Evolutionary conservation across 2,888 invertebrate species (phyloP), one percentile per base, ranked within the genome.

Genomic region (Coelinius sp.): DNA sequence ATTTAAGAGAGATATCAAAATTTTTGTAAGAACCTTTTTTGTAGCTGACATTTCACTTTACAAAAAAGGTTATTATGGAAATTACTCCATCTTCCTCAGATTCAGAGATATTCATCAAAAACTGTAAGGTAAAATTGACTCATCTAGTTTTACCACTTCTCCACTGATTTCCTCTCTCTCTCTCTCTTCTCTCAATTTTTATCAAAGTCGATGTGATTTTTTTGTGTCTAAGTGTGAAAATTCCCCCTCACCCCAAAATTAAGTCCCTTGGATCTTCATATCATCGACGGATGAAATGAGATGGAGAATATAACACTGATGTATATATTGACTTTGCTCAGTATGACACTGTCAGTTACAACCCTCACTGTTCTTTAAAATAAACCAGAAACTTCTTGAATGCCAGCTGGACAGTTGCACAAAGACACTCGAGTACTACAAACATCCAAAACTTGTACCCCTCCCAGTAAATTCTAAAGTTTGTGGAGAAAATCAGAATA

Each of bases 261-360:
- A n/a, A 41, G n/a, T 41, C 41, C n/a, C n/a, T n/a, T n/a, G 41
- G n/a, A 10, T 3, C 22, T 24, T 53, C 53, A 25, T 7, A 12
- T 6, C 49, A 62, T 49, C 31, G 62, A 62, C 49, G 20, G 64
- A 70, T 70, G 64, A 64, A 53, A 53, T 17, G 46, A 66, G 73
- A 53, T 27, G 27, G 35, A 12, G 10, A 31, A 35, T 17, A 84
- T 84, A 88, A 88, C 87, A 88, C 87, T 88, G 87, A 88, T 83
- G 86, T 86, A 88, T 87, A 86, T 87, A 86, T 88, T 87, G 84
- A 86, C 84, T 84, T 86, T 87, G 87, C 88, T 88, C 88, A 87
- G 87, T 88, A 88, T 88, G 81, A 88, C 88, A 88, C 82, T 88
- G 87, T 84, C 87, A 86, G 85, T 87, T 85, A 82, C 85, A 84